Evolutionary conservation across 2,888 invertebrate genomes (phyloP).

Genomic region (Ichneumoninae sp.): DNA sequence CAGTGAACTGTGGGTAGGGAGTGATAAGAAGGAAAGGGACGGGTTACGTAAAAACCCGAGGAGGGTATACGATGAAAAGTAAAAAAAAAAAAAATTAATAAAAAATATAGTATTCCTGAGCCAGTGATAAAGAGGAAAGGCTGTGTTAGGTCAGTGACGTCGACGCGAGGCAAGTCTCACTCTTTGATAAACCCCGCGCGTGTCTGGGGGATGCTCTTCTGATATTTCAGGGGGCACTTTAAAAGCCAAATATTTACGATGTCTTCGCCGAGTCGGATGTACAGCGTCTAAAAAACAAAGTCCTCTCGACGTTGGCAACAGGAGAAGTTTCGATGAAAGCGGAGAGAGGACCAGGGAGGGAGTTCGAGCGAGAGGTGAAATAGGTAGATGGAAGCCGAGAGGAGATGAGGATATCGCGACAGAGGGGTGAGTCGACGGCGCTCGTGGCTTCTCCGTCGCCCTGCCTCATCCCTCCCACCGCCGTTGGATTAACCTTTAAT

Average conservation of each 20-base stretch:
- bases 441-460: slow-evolving; percentile 51
- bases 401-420: slow-evolving; percentile 41
- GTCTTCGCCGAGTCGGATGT: slow-evolving; percentile 61
- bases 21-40: too few relatives aligned
- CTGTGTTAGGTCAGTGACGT: slow-evolving; percentile 47
- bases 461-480: slow-evolving; percentile 37
- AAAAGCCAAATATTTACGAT: slow-evolving; percentile 82
- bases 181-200: slow-evolving; percentile 14
- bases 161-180: not conserved
- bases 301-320: slow-evolving; percentile 63
- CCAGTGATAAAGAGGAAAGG: not conserved
- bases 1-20: too few relatives aligned
- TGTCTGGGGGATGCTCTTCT: slow-evolving; percentile 59
- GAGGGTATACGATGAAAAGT: too few relatives aligned
- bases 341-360: slow-evolving; percentile 16
- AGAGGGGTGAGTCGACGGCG: slow-evolving; percentile 57
- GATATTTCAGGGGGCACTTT: slow-evolving; percentile 77
- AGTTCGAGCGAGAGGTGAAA: slow-evolving; percentile 3
- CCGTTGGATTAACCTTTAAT: slow-evolving; percentile 83
- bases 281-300: slow-evolving; percentile 77
- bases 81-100: not conserved
- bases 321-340: slow-evolving; percentile 37
- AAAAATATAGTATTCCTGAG: slow-evolving; percentile 1
- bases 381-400: slow-evolving; percentile 35
- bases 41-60: too few relatives aligned